These are phyloP conservation scores for Ctenosaura bakeri DNA, from an alignment of 2,797 vertebrate genomes.

Conservation along the genomic window DNA sequence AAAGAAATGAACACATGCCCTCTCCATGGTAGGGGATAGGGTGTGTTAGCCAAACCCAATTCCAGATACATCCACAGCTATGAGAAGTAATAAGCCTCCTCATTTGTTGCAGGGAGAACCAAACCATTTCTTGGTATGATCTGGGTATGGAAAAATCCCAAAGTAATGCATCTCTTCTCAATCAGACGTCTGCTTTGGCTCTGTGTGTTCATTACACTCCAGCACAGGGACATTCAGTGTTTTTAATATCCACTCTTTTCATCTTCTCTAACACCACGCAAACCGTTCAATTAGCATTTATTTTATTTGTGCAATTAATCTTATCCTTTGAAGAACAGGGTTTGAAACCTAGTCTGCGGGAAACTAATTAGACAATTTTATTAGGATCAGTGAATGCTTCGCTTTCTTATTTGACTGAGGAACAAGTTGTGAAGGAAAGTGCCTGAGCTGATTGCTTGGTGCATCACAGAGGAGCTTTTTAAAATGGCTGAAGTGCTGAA, in stretches of 20 bases:
- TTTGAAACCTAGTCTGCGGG: not conserved
- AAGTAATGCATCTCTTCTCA: not conserved
- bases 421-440: not conserved
- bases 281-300: not conserved
- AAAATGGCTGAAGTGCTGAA: not conserved
- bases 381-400: not conserved
- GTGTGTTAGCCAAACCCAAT: not conserved
- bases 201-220: not conserved
- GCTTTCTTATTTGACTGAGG: not conserved
- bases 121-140: not conserved
- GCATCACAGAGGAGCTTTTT: not conserved
- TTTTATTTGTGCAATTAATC: not conserved
- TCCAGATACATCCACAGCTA: not conserved
- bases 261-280: not conserved
- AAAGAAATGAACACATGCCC: no score
- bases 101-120: not conserved
- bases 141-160: not conserved
- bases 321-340: not conserved
- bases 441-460: not conserved
- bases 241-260: not conserved
- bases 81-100: not conserved
- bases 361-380: not conserved
- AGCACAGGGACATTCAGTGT: not conserved
- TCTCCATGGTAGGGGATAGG: not conserved
- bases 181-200: not conserved